Conservation (phyloP, 2,113 vertebrate species). For the Perognathus longimembris region DNA sequence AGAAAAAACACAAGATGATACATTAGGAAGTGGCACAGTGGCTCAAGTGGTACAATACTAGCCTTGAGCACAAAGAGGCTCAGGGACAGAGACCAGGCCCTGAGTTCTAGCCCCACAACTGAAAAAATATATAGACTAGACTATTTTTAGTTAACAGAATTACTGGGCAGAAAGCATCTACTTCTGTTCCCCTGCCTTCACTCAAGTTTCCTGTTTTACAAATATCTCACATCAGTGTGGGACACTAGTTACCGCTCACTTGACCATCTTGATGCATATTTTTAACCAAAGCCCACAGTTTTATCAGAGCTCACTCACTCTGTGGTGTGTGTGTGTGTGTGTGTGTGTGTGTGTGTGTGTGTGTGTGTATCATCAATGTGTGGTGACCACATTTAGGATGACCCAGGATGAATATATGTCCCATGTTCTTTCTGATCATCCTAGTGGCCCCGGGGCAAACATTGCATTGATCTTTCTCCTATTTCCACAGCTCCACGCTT, state of each 20-base stretch:
- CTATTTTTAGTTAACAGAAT: neutral
- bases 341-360: neutral
- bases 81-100: too few species aligned
- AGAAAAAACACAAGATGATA: too few species aligned
- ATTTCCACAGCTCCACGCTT: neutral
- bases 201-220: neutral
- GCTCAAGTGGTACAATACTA: too few species aligned
- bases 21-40: too few species aligned
- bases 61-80: too few species aligned
- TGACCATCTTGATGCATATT: neutral
- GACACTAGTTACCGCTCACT: neutral
- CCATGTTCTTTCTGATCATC: rapidly evolving
- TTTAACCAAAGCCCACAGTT: neutral
- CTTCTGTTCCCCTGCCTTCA: rapidly evolving
- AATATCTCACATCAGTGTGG: neutral
- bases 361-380: neutral
- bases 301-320: neutral
- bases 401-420: neutral
- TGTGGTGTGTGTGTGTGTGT: neutral
- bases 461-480: neutral
- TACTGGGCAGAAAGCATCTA: too few species aligned
- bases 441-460: neutral
- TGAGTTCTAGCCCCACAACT: too few species aligned
- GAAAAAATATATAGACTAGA: neutral
- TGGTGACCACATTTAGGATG: neutral